Conservation (phyloP, 2,888 invertebrate species). For the Molanna angustata region DNA sequence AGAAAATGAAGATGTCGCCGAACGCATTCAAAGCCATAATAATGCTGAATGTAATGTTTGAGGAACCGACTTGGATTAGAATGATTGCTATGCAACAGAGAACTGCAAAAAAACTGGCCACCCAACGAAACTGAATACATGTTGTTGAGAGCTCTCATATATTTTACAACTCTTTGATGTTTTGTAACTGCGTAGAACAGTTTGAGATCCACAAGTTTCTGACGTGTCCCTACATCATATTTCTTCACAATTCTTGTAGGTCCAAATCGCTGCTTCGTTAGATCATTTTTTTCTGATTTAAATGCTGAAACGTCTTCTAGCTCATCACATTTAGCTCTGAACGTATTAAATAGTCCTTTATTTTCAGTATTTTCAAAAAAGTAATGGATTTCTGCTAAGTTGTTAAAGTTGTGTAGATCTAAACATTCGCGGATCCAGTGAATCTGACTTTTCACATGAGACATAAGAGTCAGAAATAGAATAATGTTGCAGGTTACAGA, state of each 20-base stretch:
- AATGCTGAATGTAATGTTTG: slow-evolving; percentile 11
- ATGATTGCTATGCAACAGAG: slow-evolving; percentile 15
- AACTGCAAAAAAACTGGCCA: slow-evolving; percentile 15
- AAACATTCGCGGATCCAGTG: slow-evolving; percentile 15
- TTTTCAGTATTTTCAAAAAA: slow-evolving; percentile 1
- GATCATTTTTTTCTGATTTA: not conserved
- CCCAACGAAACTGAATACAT: slow-evolving; percentile 11
- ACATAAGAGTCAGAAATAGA: slow-evolving; percentile 16
- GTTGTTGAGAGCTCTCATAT: slow-evolving; percentile 5
- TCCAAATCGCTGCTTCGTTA: not conserved
- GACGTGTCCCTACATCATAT: too few species aligned
- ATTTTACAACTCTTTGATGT: slow-evolving; percentile 15
- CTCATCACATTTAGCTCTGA: too few species aligned
- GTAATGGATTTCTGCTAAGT: slow-evolving; percentile 13
- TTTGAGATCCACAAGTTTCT: slow-evolving; percentile 9
- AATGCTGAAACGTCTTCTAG: too few species aligned
- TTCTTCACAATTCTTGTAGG: not conserved
- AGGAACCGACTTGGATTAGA: slow-evolving; percentile 8
- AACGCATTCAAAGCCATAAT: slow-evolving; percentile 18
- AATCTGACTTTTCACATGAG: slow-evolving; percentile 16
- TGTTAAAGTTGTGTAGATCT: slow-evolving; percentile 8
- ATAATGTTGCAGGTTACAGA: too few species aligned
- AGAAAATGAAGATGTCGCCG: slow-evolving; percentile 23
- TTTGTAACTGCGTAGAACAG: slow-evolving; percentile 19
- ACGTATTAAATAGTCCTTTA: not conserved